Evolutionary conservation across 1,140 invertebrate genomes (phyloP).

Genomic region (Wiebesia pumilae): DNA sequence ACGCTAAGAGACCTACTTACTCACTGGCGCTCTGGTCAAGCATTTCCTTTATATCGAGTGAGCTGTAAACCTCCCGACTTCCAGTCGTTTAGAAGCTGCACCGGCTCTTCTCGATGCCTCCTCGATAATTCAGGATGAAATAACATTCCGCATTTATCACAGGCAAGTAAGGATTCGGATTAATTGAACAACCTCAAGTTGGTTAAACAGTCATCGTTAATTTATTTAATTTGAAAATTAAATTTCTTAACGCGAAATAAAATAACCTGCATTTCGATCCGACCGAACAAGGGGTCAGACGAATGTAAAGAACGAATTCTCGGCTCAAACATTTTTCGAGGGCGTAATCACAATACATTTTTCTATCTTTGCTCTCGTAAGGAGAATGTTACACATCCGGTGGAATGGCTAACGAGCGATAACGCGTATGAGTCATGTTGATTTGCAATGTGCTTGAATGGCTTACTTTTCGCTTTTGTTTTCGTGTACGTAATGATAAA

Average conservation of each 20-base stretch:
- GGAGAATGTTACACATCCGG: not conserved
- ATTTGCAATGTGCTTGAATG: not conserved
- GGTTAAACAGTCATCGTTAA: no score
- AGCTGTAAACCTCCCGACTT: not conserved
- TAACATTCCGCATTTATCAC: no score
- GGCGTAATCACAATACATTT: no score
- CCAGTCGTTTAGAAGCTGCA: not conserved
- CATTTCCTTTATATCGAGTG: constrained; percentile 2
- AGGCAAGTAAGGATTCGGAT: not conserved
- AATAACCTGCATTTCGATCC: not conserved
- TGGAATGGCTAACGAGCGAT: constrained; percentile 11
- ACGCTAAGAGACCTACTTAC: not conserved
- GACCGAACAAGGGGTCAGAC: not conserved
- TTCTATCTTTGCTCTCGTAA: not conserved
- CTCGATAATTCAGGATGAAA: not conserved
- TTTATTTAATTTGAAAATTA: no score
- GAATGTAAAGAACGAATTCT: no score
- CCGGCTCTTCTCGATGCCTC: not conserved
- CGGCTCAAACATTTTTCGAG: not conserved
- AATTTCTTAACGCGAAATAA: not conserved
- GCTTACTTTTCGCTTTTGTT: not conserved
- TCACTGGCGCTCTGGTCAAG: not conserved
- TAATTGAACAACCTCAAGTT: not conserved
- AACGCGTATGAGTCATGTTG: constrained; percentile 12
- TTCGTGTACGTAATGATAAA: not conserved